A percentile compares a stretch with the other conserved stretches of the same genome.
Conservation (phyloP, 2,113 vertebrate genomes). For the Corydoras maculifer region DNA sequence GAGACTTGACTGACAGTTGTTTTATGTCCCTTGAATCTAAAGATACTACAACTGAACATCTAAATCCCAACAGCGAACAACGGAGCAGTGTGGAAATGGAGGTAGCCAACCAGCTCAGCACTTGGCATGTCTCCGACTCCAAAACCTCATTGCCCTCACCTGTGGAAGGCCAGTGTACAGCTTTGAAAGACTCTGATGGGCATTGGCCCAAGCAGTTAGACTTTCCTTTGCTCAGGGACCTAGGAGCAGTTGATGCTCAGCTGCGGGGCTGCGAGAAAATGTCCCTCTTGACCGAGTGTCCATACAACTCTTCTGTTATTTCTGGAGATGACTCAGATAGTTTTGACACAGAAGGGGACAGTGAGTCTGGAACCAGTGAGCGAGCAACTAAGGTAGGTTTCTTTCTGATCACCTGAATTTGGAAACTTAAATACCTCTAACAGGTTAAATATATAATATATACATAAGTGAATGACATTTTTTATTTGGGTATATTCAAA, state of each 20-base stretch:
- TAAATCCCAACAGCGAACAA: slow-evolving; percentile 34
- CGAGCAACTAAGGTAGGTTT: slow-evolving; percentile 81
- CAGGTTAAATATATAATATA: no score
- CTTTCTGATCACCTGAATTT: background rate
- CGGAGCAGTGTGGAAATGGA: slow-evolving; percentile 73
- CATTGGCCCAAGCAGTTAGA: slow-evolving; percentile 66
- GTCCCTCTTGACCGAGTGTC: slow-evolving; percentile 65
- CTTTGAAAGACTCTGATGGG: slow-evolving; percentile 58
- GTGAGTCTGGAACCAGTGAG: slow-evolving; percentile 78
- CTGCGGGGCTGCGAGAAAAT: slow-evolving; percentile 63
- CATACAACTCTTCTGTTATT: slow-evolving; percentile 73
- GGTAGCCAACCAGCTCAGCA: slow-evolving; percentile 72
- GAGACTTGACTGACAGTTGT: background rate
- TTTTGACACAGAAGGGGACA: slow-evolving; percentile 86
- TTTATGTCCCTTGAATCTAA: background rate
- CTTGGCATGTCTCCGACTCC: slow-evolving; percentile 60
- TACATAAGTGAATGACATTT: no score
- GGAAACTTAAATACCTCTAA: no score
- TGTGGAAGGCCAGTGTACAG: slow-evolving; percentile 31
- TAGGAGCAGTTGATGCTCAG: slow-evolving; percentile 52
- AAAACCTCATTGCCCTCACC: background rate
- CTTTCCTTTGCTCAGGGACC: slow-evolving; percentile 75
- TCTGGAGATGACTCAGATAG: slow-evolving; percentile 83
- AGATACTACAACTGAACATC: background rate
- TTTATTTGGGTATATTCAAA: no score